Evolutionary conservation across 2,888 invertebrate species (phyloP).

Genomic region (Selenia dentaria): DNA sequence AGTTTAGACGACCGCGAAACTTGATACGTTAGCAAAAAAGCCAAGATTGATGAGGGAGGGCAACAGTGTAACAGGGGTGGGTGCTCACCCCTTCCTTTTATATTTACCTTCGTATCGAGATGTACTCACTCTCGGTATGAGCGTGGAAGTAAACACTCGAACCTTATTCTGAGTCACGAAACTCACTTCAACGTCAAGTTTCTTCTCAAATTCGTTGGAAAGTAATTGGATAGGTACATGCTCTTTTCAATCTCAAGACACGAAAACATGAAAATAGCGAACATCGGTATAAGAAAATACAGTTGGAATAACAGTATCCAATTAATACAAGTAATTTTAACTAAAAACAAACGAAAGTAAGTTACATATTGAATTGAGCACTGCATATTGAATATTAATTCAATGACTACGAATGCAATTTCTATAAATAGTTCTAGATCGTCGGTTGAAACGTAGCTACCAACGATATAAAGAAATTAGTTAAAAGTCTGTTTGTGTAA

Average conservation of each 20-base stretch:
- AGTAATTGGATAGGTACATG: constrained; percentile 23
- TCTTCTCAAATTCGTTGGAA: constrained; percentile 22
- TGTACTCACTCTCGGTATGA: constrained; percentile 22
- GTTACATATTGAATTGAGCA: no score
- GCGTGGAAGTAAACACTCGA: constrained; percentile 26
- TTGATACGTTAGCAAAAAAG: constrained; percentile 54
- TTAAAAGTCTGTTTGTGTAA: no score
- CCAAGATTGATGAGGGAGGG: constrained; percentile 41
- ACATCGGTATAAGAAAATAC: no score
- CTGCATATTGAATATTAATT: no score
- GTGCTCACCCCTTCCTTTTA: constrained; percentile 19
- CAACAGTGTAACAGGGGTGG: constrained; percentile 18
- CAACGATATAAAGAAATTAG: no score
- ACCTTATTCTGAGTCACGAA: constrained; percentile 38
- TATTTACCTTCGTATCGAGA: constrained; percentile 13
- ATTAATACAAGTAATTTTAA: no score
- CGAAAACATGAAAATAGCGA: neutral
- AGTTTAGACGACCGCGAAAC: constrained; percentile 42
- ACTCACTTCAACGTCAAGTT: constrained; percentile 36
- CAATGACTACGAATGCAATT: no score
- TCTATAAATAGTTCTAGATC: no score
- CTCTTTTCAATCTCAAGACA: constrained; percentile 12
- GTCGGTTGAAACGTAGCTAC: no score
- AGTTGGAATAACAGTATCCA: no score
- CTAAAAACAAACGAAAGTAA: no score